Conservation (phyloP, 2,797 vertebrate genomes). For the Onychomys arenicola region DNA sequence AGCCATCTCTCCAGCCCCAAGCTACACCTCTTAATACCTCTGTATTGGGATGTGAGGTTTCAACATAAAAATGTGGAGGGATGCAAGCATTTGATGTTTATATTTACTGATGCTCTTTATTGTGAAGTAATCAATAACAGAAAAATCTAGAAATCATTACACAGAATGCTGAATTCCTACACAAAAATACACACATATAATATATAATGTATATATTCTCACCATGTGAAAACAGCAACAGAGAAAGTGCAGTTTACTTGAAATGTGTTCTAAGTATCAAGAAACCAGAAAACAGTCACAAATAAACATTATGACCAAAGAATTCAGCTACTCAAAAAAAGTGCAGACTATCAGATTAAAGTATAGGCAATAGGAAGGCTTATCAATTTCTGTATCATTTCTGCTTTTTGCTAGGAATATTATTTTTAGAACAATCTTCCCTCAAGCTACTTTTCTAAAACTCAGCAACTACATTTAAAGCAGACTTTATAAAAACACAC, state of each 20-base stretch:
- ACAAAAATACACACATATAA: background rate
- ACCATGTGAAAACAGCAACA: background rate
- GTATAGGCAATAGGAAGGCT: slow-evolving; percentile 43
- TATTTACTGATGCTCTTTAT: background rate
- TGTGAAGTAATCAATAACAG: slow-evolving; percentile 27
- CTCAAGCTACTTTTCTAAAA: slow-evolving; percentile 67
- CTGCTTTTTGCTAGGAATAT: slow-evolving; percentile 62
- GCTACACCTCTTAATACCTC: background rate
- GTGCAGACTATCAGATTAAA: slow-evolving; percentile 24
- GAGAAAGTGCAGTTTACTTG: background rate
- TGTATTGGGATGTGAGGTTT: background rate
- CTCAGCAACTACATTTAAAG: slow-evolving; percentile 37
- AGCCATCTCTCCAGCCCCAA: no score
- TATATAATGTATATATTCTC: background rate
- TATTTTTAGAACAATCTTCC: slow-evolving; percentile 69
- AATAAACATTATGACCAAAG: slow-evolving; percentile 44
- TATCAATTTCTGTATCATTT: slow-evolving; percentile 67
- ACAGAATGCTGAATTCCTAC: slow-evolving; percentile 7
- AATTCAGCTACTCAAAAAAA: slow-evolving; percentile 56
- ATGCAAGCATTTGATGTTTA: background rate
- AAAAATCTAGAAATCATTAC: slow-evolving; percentile 41
- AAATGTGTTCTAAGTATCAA: slow-evolving; percentile 50
- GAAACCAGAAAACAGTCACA: slow-evolving; percentile 43
- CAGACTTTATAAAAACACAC: slow-evolving; percentile 58
- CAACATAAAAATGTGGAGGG: no score